Conservation (phyloP, 1,140 invertebrate genomes). For the Laodelphax striatellus region DNA sequence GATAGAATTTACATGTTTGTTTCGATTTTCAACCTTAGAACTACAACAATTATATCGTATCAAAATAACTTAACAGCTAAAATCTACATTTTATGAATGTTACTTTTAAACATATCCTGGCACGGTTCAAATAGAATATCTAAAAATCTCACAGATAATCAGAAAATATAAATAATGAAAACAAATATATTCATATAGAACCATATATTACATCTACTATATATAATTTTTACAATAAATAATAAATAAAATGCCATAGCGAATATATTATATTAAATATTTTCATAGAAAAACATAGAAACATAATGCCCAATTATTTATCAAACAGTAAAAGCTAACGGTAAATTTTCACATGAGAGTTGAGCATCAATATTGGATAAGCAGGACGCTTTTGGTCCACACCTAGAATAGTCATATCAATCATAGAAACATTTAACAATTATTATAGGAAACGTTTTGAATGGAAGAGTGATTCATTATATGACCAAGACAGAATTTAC, state of each 20-base stretch:
- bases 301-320: neutral
- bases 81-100: slow-evolving; percentile 1
- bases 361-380: neutral
- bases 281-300: neutral
- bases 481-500: too few species aligned
- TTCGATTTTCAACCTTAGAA: slow-evolving; percentile 3
- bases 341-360: neutral
- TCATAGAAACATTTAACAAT: neutral
- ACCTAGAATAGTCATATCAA: neutral
- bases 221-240: neutral
- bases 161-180: neutral
- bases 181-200: neutral
- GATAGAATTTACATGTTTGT: slow-evolving; percentile 5
- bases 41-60: slow-evolving; percentile 2
- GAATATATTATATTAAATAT: neutral
- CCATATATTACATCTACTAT: neutral
- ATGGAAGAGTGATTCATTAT: too few species aligned
- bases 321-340: neutral
- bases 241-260: slow-evolving; percentile 3
- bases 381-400: neutral
- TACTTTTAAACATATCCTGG: neutral
- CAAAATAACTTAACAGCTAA: slow-evolving; percentile 9
- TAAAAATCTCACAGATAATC: neutral
- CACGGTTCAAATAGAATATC: neutral
- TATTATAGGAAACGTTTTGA: neutral